These are phyloP conservation scores for Timema podura DNA, from an alignment of 2,888 invertebrate species.

Conservation along the genomic window DNA sequence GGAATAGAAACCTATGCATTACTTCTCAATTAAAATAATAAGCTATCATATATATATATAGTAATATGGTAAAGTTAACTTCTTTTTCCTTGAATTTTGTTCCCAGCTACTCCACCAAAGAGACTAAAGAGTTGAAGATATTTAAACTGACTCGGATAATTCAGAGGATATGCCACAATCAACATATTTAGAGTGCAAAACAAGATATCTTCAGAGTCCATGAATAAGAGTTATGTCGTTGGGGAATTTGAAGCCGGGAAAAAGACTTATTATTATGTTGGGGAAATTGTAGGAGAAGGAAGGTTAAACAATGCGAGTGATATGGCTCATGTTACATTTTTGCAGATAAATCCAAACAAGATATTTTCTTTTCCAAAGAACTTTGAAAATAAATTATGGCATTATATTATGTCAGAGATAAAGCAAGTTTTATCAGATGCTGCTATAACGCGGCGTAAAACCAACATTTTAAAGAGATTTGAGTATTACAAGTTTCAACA, in stretches of 20 bases:
- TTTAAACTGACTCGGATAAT: not conserved
- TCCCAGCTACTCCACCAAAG: not conserved
- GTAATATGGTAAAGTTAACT: not conserved
- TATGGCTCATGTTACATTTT: not conserved
- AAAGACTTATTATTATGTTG: too few relatives aligned
- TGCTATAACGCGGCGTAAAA: not conserved
- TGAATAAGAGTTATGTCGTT: too few relatives aligned
- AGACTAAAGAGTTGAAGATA: not conserved
- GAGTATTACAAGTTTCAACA: not conserved
- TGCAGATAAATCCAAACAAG: not conserved
- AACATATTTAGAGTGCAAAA: not conserved
- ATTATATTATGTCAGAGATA: not conserved
- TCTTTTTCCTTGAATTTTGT: slow-evolving; percentile 4
- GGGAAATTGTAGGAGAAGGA: too few relatives aligned
- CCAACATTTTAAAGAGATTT: not conserved
- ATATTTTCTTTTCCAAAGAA: not conserved
- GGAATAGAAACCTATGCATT: too few relatives aligned
- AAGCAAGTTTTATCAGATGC: slow-evolving; percentile 1
- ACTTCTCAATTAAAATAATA: too few relatives aligned
- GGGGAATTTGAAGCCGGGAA: too few relatives aligned
- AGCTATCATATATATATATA: too few relatives aligned
- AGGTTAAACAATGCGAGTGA: not conserved
- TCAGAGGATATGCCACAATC: not conserved
- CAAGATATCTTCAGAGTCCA: too few relatives aligned
- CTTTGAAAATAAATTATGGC: not conserved